Conservation (phyloP, 2,888 invertebrate genomes). For the Anaspis maculata region DNA sequence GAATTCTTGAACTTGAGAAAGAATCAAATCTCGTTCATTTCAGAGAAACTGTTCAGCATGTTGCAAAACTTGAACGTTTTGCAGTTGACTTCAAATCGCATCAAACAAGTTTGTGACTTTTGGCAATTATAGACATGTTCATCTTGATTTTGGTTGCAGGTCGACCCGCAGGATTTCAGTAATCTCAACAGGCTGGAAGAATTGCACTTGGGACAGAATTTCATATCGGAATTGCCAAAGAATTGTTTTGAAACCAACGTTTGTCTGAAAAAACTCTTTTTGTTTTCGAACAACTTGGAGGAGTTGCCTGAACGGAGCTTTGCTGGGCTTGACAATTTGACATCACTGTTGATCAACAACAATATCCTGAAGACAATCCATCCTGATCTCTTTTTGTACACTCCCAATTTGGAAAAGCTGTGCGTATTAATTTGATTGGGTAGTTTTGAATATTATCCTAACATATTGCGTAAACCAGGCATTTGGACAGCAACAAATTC, state of each 20-base stretch:
- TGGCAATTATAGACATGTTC: too few relatives aligned
- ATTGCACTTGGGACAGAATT: slow-evolving; percentile 63
- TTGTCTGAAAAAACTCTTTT: slow-evolving; percentile 56
- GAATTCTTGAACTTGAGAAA: slow-evolving; percentile 49
- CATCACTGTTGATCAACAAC: slow-evolving; percentile 59
- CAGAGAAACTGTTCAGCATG: slow-evolving; percentile 44
- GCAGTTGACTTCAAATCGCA: slow-evolving; percentile 49
- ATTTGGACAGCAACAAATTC: slow-evolving; percentile 67
- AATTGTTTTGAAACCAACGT: slow-evolving; percentile 50
- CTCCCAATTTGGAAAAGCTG: slow-evolving; percentile 62
- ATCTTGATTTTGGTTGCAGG: too few relatives aligned
- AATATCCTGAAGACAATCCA: slow-evolving; percentile 60
- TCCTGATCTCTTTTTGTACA: slow-evolving; percentile 52
- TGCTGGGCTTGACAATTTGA: slow-evolving; percentile 55
- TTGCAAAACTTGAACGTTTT: slow-evolving; percentile 46
- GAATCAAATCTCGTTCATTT: slow-evolving; percentile 47
- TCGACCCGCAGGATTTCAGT: slow-evolving; percentile 40
- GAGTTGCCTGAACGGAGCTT: slow-evolving; percentile 53
- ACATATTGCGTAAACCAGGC: slow-evolving; percentile 50
- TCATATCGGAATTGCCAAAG: slow-evolving; percentile 49
- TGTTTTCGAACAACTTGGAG: slow-evolving; percentile 62
- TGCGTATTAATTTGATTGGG: too few relatives aligned
- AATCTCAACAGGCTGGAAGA: slow-evolving; percentile 50
- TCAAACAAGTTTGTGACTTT: slow-evolving; percentile 24
- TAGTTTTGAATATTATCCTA: slow-evolving; percentile 2